Evolutionary conservation across 2,888 invertebrate species (phyloP).

Genomic region (Smittia aterrima): DNA sequence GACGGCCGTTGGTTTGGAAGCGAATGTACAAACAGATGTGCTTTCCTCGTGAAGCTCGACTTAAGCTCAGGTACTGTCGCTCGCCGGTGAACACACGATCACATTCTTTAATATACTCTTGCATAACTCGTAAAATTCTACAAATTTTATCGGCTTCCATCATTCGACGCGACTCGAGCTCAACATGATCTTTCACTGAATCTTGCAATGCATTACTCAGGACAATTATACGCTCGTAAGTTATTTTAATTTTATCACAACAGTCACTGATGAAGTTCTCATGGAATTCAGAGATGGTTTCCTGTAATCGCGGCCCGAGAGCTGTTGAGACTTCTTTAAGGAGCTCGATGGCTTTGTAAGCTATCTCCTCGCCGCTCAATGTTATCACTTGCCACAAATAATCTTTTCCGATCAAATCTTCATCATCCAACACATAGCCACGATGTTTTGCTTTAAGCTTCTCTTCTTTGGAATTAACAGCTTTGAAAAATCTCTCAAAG

Average conservation of each 20-base stretch:
- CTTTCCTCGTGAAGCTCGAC: slow-evolving; percentile 84
- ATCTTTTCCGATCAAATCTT: slow-evolving; percentile 92
- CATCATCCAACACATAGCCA: slow-evolving; percentile 84
- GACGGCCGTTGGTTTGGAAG: slow-evolving; percentile 82
- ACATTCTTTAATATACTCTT: slow-evolving; percentile 94
- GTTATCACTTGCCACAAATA: slow-evolving; percentile 94
- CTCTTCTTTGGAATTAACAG: slow-evolving; percentile 92
- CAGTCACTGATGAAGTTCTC: slow-evolving; percentile 90
- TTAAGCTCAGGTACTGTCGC: slow-evolving; percentile 80
- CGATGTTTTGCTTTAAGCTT: slow-evolving; percentile 85
- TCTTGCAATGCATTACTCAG: slow-evolving; percentile 49
- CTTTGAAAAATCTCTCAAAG: slow-evolving; percentile 65
- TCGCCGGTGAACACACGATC: slow-evolving; percentile 86
- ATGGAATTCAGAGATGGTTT: slow-evolving; percentile 78
- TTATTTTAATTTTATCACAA: slow-evolving; percentile 80
- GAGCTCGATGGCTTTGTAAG: slow-evolving; percentile 85
- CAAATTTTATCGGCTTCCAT: slow-evolving; percentile 81
- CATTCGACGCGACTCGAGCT: slow-evolving; percentile 44
- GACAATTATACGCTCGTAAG: slow-evolving; percentile 76
- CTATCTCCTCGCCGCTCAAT: slow-evolving; percentile 88
- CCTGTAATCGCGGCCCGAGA: slow-evolving; percentile 80
- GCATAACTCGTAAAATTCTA: slow-evolving; percentile 88
- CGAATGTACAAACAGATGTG: slow-evolving; percentile 83
- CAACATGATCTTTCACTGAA: slow-evolving; percentile 27
- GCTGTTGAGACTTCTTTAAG: slow-evolving; percentile 92